Base-by-base conservation (phyloP, 2,888 invertebrate species). In the Mesorhabditis belari region DNA sequence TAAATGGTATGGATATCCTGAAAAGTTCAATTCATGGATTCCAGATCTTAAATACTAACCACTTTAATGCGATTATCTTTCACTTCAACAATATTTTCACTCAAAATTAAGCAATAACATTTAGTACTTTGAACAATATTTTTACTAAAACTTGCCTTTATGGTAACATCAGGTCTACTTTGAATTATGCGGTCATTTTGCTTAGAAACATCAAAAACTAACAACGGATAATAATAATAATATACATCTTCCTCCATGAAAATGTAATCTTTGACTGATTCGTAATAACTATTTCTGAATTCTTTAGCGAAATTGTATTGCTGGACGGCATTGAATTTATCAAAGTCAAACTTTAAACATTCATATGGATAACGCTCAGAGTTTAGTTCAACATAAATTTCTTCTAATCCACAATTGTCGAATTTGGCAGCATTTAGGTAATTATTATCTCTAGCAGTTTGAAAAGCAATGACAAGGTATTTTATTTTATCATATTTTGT, bases 401-500 rank as follows among this genome's bases (percentile, higher is more conserved):
- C 66, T 67, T 71, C 71, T 25, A 71, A 28, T 50, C 65, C 68
- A 72, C 71, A 70, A 49, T 70, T 66, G 57, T 70, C 70, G 58
- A 70, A 73, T 52, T 61, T 72, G 12, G 54, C 64, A 27, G 71
- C 67, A 70, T 70, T 69, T 17, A 58, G 44, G 60, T 66, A 72
- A 60, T 69, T 71, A 50, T 71, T 65, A 53, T 73, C 71, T 66
- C 71, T 65, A 55, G 35, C 55, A 63, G 60, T 53, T 55, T 70
- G 70, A 63, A 70, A 70, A 27, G 64, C 29, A 17, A 70, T 51
- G 9, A 70, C 61, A 58, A 70, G 57, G 51, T 73, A 72, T 56
- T 70, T 69, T 64, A 70, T 67, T 53, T 70, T 70, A 60, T 70
- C 70, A 66, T 70, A 73, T 57, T 73, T 70, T 26, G 72, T 73